phyloP scores from a whole-genome alignment of 2,888 invertebrate species.

The Pilophorus perplexus region DNA sequence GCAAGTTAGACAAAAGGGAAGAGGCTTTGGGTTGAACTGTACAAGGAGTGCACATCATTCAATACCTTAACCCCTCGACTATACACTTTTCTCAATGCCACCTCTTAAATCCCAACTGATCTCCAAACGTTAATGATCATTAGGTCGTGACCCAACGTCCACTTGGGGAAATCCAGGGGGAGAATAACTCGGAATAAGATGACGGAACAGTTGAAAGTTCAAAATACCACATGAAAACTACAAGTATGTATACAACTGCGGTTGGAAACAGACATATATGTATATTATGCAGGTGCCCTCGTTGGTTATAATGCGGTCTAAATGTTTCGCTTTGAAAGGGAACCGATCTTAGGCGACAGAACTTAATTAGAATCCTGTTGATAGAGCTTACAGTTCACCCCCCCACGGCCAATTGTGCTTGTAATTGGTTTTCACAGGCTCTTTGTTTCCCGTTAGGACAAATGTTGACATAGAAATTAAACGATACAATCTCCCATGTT shows the following conservation, averaged over 20 bases:
- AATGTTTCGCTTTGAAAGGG: slow-evolving; percentile 7
- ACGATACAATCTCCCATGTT: slow-evolving; percentile 18
- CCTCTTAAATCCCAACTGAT: too few species aligned
- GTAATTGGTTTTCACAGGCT: slow-evolving; percentile 35
- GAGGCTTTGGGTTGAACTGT: neutral
- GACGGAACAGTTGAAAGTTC: too few species aligned
- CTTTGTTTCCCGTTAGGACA: slow-evolving; percentile 23
- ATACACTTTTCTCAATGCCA: too few species aligned
- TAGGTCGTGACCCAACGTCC: too few species aligned
- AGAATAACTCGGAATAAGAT: too few species aligned
- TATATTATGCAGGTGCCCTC: too few species aligned
- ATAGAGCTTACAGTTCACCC: slow-evolving; percentile 27
- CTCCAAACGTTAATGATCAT: too few species aligned
- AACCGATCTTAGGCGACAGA: slow-evolving; percentile 17
- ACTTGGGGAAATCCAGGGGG: too few species aligned
- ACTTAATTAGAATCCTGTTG: slow-evolving; percentile 37
- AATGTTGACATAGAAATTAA: slow-evolving; percentile 35
- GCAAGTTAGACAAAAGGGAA: slow-evolving; percentile 44
- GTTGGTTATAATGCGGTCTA: slow-evolving; percentile 6
- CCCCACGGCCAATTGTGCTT: slow-evolving; percentile 25
- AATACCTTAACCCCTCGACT: slow-evolving; percentile 20
- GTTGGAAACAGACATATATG: too few species aligned
- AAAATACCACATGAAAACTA: too few species aligned
- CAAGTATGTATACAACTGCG: too few species aligned
- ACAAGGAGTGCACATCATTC: slow-evolving; percentile 35